Evolutionary conservation across 2,797 vertebrate species (phyloP), one percentile per base, ranked within the genome.

Genomic region (Enteromius argenteus): DNA sequence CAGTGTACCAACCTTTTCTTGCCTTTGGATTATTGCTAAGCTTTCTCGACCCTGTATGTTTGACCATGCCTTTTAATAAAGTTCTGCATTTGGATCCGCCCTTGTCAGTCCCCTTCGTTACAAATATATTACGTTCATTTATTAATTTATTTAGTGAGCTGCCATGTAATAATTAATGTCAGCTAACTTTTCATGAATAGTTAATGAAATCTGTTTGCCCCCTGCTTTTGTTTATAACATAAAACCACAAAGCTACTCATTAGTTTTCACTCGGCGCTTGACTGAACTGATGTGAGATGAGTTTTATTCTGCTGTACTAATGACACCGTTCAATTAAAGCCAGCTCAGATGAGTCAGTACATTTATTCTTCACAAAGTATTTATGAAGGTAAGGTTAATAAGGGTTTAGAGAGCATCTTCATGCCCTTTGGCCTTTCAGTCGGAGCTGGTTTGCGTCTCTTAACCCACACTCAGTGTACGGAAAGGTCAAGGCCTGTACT

Each of bases 401-500:
- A 49, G 39, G 53, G 37, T 62, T 64, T 64, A 74, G 71, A 64
- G 69, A 35, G 68, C 32, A 44, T 88, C 87, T 86, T 86, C 46
- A 67, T 84, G 53, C 46, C 81, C 44, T 82, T 58, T 49, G 79
- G 86, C 76, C 84, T 76, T 84, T 88, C 81, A 44, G 67, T 62
- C 73, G 3, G 30, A 73, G 78, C 49, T 30, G 32, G 44, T 80
- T 53, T 39, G 21, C 19, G 0, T 62, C 51, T 35, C 67, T 74
- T 83, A 67, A 66, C 81, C 27, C 27, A 79, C 84, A 77, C 80
- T 83, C 60, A 46, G 60, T 80, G 73, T 75, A 73, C 23, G 15
- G 51, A 86, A 88, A 88, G 85, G 85, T 86, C 85, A 80, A 80
- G 87, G 46, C 68, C 80, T 82, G 83, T 51, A 49, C 56, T 72